Percentiles rank a stretch among this genome's conserved stretches.
These are phyloP conservation scores for Rhinichthys osculus DNA, from an alignment of 2,797 vertebrate genomes.

Conservation along the genomic window DNA sequence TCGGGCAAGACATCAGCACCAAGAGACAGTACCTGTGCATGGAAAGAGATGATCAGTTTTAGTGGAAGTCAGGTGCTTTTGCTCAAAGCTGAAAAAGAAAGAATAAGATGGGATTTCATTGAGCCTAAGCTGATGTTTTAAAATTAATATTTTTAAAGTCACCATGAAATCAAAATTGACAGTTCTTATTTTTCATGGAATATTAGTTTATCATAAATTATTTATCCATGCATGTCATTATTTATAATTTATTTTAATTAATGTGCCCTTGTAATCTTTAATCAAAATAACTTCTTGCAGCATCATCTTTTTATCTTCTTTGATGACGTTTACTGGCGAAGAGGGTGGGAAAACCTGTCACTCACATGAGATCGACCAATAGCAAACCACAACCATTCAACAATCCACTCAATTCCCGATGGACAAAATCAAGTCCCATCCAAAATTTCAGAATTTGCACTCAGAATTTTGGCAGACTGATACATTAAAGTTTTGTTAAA, in stretches of 20 bases:
- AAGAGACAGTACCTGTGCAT: conserved; percentile 90
- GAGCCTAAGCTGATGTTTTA: neutral
- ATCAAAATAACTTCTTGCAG: too few species aligned
- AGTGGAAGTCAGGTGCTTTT: neutral
- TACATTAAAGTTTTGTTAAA: neutral
- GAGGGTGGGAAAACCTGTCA: too few species aligned
- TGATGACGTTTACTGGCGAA: too few species aligned
- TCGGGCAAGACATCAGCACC: conserved; percentile 92
- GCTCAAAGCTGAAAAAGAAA: neutral
- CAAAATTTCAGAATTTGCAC: neutral
- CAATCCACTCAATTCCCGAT: too few species aligned
- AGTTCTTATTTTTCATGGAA: neutral
- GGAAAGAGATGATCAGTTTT: neutral
- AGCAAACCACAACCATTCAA: too few species aligned
- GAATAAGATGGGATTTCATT: neutral
- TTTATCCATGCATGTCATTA: neutral
- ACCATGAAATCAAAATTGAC: neutral
- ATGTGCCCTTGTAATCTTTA: too few species aligned
- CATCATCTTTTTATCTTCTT: too few species aligned
- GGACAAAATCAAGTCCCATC: too few species aligned
- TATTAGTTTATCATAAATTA: neutral
- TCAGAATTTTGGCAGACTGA: neutral
- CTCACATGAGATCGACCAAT: too few species aligned
- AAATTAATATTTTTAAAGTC: neutral
- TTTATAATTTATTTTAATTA: neutral